These are phyloP conservation scores for Neoarius graeffei DNA, from an alignment of 2,113 vertebrate genomes.

Conservation along the genomic window DNA sequence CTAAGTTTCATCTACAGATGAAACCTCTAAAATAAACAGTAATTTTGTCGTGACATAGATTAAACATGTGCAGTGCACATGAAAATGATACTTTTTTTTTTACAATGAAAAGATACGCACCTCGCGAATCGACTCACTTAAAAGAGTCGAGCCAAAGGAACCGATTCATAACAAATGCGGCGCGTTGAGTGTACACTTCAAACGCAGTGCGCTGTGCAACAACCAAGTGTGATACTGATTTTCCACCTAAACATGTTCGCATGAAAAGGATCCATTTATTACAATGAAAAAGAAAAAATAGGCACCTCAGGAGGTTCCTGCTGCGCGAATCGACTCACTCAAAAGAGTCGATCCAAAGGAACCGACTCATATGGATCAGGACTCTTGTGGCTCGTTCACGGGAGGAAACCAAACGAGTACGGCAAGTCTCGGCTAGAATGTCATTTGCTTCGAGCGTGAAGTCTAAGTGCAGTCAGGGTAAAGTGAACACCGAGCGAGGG, in stretches of 20 bases:
- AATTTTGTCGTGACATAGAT: neutral
- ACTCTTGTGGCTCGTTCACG: slow-evolving; percentile 6
- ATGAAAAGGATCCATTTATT: neutral
- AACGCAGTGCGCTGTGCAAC: neutral
- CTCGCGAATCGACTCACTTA: neutral
- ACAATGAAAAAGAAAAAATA: neutral
- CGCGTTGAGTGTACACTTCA: neutral
- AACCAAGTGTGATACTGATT: neutral
- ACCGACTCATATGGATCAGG: neutral
- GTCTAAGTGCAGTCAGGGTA: slow-evolving; percentile 17
- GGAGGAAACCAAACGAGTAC: slow-evolving; percentile 45
- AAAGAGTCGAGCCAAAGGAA: neutral
- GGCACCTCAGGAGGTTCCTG: neutral
- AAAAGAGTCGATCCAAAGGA: neutral
- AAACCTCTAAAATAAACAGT: neutral
- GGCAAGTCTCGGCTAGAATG: slow-evolving; percentile 45
- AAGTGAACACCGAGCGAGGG: slow-evolving; percentile 18
- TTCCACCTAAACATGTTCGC: neutral
- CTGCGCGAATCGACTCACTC: neutral
- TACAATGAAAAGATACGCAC: neutral
- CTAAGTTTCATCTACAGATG: neutral
- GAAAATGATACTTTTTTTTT: too few relatives aligned
- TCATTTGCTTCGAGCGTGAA: slow-evolving; percentile 27
- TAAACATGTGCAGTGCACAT: neutral
- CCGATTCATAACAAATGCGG: neutral